Conservation (phyloP, 2,797 vertebrate species). For the Monodelphis domestica region DNA sequence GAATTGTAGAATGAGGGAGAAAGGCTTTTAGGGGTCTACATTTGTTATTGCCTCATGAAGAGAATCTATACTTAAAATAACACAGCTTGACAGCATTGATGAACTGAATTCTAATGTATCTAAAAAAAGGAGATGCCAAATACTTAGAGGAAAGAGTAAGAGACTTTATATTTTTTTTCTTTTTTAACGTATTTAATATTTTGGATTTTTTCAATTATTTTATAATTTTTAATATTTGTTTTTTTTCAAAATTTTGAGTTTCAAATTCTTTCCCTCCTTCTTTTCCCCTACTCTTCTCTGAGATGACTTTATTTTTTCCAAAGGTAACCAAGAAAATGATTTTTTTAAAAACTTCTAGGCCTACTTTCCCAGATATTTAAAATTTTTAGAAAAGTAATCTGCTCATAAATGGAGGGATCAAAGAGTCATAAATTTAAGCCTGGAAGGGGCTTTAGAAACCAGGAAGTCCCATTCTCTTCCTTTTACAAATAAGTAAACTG, state of each 20-base stretch:
- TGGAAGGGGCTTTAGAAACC: background rate
- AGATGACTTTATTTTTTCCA: background rate
- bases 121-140: background rate
- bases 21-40: background rate
- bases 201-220: no score
- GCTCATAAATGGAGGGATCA: background rate
- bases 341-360: background rate
- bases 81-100: background rate
- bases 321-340: background rate
- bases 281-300: no score
- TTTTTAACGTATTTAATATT: no score
- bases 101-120: background rate
- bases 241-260: no score
- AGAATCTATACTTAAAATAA: background rate
- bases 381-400: background rate
- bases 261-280: no score
- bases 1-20: background rate
- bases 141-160: background rate
- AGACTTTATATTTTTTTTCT: no score
- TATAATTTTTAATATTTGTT: no score
- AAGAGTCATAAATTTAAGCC: background rate
- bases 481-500: background rate
- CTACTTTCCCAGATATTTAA: background rate
- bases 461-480: background rate
- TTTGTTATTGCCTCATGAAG: background rate